Conservation (phyloP, 2,797 vertebrate species). For the Pygocentrus nattereri region DNA sequence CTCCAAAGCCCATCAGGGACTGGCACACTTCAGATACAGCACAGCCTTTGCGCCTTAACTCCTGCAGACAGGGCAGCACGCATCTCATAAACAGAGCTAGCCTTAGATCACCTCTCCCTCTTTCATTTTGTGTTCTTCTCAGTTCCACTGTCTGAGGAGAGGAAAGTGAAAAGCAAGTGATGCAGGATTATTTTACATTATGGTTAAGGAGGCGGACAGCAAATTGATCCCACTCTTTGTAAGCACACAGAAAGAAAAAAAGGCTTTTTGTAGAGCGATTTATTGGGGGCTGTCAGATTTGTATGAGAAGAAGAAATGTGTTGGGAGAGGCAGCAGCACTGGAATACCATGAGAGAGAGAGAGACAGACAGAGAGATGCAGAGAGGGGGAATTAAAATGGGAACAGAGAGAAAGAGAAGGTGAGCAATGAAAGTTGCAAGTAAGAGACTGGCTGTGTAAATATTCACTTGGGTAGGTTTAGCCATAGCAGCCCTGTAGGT, state of each 20-base stretch:
- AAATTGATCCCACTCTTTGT: slow-evolving; percentile 52
- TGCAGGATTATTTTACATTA: slow-evolving; percentile 46
- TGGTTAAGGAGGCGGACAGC: slow-evolving; percentile 24
- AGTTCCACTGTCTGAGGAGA: slow-evolving; percentile 52
- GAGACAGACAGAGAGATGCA: not conserved
- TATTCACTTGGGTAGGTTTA: slow-evolving; percentile 50
- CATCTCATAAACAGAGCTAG: slow-evolving; percentile 26
- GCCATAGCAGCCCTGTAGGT: slow-evolving; percentile 31
- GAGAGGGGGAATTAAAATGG: slow-evolving; percentile 22
- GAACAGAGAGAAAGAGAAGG: slow-evolving; percentile 3
- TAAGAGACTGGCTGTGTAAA: slow-evolving; percentile 17
- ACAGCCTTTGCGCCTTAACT: slow-evolving; percentile 59
- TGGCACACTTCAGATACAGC: slow-evolving; percentile 60
- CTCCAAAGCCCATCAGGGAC: slow-evolving; percentile 49
- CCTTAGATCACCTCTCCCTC: not conserved
- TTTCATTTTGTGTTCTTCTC: slow-evolving; percentile 27
- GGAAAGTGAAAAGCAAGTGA: slow-evolving; percentile 22
- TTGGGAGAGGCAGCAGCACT: slow-evolving; percentile 25
- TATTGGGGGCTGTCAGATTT: slow-evolving; percentile 45
- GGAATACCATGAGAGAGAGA: not conserved
- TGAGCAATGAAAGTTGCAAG: slow-evolving; percentile 6
- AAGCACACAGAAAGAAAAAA: slow-evolving; percentile 56
- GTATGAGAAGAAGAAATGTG: slow-evolving; percentile 19
- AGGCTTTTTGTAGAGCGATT: slow-evolving; percentile 35
- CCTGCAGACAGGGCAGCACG: slow-evolving; percentile 13